phyloP scores from a whole-genome alignment of 2,888 invertebrate genomes.

The Dynastes hyllus region DNA sequence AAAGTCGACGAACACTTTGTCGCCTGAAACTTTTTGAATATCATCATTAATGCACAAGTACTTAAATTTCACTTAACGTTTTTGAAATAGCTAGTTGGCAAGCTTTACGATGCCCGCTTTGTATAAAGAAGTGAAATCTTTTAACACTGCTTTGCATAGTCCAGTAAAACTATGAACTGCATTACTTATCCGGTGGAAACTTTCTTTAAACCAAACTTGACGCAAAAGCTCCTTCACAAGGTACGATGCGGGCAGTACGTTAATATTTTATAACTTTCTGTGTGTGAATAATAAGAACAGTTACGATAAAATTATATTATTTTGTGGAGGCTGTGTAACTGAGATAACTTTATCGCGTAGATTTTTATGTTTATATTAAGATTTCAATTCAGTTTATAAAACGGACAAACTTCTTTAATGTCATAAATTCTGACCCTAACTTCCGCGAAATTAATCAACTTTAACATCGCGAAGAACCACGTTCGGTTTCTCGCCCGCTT shows the following conservation, averaged over 20 bases:
- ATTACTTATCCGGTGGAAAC: neutral
- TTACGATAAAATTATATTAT: neutral
- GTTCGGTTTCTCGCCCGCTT: neutral
- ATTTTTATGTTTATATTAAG: neutral
- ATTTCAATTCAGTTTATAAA: constrained; percentile 8
- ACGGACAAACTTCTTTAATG: constrained; percentile 5
- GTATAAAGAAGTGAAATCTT: constrained; percentile 19
- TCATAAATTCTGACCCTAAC: constrained; percentile 22
- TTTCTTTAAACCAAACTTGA: neutral
- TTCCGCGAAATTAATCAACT: constrained; percentile 26
- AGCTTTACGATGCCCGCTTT: neutral
- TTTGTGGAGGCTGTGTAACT: neutral
- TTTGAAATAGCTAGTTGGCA: constrained; percentile 16
- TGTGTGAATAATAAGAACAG: neutral
- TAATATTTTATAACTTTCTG: neutral
- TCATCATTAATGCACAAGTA: constrained; percentile 38
- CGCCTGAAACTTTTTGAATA: constrained; percentile 33
- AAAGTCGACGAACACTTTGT: neutral
- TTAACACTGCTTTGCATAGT: constrained; percentile 27
- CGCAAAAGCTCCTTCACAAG: neutral
- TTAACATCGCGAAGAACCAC: constrained; percentile 19
- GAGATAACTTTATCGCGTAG: neutral
- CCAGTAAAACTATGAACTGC: neutral
- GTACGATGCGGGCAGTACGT: neutral
- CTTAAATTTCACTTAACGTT: constrained; percentile 42